Base-by-base conservation (phyloP, 2,888 invertebrate species). In the Omphaloscelis lunosa region DNA sequence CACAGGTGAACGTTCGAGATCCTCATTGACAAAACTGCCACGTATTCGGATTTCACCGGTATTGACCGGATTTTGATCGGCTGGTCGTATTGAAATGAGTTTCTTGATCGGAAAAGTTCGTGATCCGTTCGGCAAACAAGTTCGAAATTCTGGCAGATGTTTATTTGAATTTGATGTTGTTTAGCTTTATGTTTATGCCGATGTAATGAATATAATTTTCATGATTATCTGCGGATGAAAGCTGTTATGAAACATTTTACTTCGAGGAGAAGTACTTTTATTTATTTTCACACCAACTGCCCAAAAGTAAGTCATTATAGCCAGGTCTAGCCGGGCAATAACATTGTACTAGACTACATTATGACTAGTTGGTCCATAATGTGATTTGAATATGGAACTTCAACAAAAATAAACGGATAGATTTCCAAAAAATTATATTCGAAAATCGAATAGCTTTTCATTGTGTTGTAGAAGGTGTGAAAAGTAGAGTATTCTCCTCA, bases 31-130 rank as follows among this genome's bases (percentile, higher is more conserved):
- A 78, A 82, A 82, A 69, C 58, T 67, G 56, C 58, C 62, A 65
- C 73, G 69, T 69, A 69, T 62, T 62, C 66, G 48, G 73, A 79
- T 86, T 77, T 69, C 34, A 71, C 72, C 56, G 29, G 62, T 67
- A 66, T 72, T 80, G 77, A 74, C 77, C 51, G 72, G 77, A 80
- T 84, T 85, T 68, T 77, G 77, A 83, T 84, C 53, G 77, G 62
- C 70, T 65, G 59, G 23, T 67, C 65, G 73, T 75, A 79, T 77
- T 79, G 51, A 69, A 76, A 83, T 72, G 69, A 73, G 72, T 66
- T 77, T 80, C 68, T 77, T 71, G 66, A 75, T 72, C 80, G 74
- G 74, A 39, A 71, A 83, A 80, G 29, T 79, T 68, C 63, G 75
- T 74, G 67, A 75, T 67, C 53, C 12, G 59, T 69, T 80, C 63